Base-by-base conservation (phyloP, 2,113 vertebrate species). In the Plecturocebus donacophilus region DNA sequence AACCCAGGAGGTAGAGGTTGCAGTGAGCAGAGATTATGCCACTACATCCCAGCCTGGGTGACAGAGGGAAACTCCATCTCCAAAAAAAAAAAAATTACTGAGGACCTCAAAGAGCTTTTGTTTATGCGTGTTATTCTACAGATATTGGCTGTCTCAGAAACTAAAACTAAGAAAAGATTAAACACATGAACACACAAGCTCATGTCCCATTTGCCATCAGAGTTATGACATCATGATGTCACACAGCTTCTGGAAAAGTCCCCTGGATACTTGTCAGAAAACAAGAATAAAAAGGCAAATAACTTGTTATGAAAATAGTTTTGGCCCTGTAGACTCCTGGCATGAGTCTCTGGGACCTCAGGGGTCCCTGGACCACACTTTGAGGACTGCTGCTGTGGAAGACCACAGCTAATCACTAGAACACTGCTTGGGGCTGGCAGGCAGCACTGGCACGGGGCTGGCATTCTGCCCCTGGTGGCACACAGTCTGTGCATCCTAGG, bases 391-490 rank as follows among this genome's bases (percentile, higher is more conserved):
- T 58, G 25, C 83, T 35, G 52, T 5, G 32, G 56, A 70, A 32
- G 9, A 19, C 40, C 1, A 45, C 3, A 54, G 58, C 42, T 32
- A 68, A 32, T 61, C 35, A 81, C 52, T 7, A 14, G 42, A 23
- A 35, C 94, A 86, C 93, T 90, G 97, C 88, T 90, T 17, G 3
- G 32, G 81, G 45, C n/a, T 38, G 45, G 81, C 2, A 93, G 77
- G 66, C 47, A 11, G 77, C 88, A 71, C 85, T 61, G 77, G 86
- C 61, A 64, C 11, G 47, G 52, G 77, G 95, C 91, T 87, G 11
- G 56, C 71, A 45, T 4, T 0, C 61, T 13, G 52, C 5, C 40
- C 84, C 56, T 70, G 49, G 6, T 1, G 47, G 17, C 12, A 14
- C 47, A 66, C 0, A 14, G 35, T 76, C 85, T 0, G 25, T 2